Evolutionary conservation across 1,140 invertebrate genomes (phyloP), one percentile per base, ranked within the genome.

Genomic region (Drosophila melanica): DNA sequence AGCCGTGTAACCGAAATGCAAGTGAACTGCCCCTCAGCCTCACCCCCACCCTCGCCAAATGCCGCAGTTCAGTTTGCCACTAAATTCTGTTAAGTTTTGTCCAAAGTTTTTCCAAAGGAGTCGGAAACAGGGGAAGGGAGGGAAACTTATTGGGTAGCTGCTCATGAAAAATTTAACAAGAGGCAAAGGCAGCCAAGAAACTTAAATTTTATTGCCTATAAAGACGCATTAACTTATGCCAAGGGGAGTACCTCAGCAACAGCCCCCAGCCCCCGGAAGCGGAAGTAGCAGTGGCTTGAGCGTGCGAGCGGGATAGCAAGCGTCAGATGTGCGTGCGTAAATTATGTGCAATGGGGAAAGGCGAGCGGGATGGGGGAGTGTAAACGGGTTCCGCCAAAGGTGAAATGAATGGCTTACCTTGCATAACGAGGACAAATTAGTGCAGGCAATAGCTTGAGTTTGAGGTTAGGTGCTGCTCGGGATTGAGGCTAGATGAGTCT

Each of bases 191-290:
- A 77, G 74, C 45, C 42, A 74, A 63, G 76, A 85, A 89, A 90
- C 85, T 90, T 90, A 76, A 84, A 84, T 89, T 89, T 90, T 90
- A 90, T 90, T 90, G 85, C 85, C 85, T 90, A 90, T 90, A 90
- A 90, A 75, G 85, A 77, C 75, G 80, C 85, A 90, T 90, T 89
- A 90, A 90, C 82, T 86, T 86, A 81, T 78, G 77, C 77, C 68
- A 57, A 14, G 51, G 57, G 30, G 48, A 60, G 47, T n/a, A 45
- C 58, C 14, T 23, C 39, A 54, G 51, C 7, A 47, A 7, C 11
- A 3, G 10, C 0, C 23, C 20, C 18, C 18, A 9, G 12, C 23
- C 16, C 14, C 23, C 1, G 10, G 1, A 54, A 58, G 64, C 54
- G 67, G 51, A 33, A 42, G 45, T 14, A 30, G 42, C 12, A n/a